Base-by-base conservation (phyloP, 2,113 vertebrate genomes). In the Clinocottus analis region DNA sequence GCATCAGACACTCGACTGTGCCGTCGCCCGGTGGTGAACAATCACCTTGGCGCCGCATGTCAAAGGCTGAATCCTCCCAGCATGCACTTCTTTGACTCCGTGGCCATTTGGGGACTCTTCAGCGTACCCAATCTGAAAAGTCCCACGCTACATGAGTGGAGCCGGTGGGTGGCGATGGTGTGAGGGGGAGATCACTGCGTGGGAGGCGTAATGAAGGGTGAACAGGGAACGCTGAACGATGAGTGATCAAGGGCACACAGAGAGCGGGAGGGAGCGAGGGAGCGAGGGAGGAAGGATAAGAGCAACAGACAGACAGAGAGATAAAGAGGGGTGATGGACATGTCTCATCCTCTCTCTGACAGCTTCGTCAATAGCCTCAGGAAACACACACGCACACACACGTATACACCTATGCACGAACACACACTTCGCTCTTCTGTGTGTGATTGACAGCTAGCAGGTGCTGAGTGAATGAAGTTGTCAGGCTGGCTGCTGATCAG, bases 401-500 rank as follows among this genome's bases (percentile, higher is more conserved):
- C 51, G 23, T 23, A 23, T 12, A 53, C 51, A 53, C 51, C 10
- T 23, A 14, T 6, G 60, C 59, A 56, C 66, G 23, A 19, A 70
- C 56, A 13, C 29, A 3, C 9, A 53, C 51, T 35, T 68, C 23
- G 65, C 37, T 83, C 77, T 72, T 71, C 62, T 85, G 78, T 56
- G 72, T 82, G 91, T 95, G 95, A 96, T 92, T 95, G 95, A 95
- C 96, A 96, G 94, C 94, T 90, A 93, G 94, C 95, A 95, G 96
- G 94, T 96, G 96, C 94, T 91, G 81, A 89, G 90, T 91, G 82
- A 94, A 95, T 95, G 89, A 90, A 90, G 93, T 91, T 93, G 94
- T 95, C 94, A 96, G 82, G 72, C 71, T 66, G 87, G 88, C 87
- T 90, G 91, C 76, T 81, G 82, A 90, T 91, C 94, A 93, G 87